Base-by-base conservation (phyloP, 2,888 invertebrate species). In the Pogonocherus hispidulus region DNA sequence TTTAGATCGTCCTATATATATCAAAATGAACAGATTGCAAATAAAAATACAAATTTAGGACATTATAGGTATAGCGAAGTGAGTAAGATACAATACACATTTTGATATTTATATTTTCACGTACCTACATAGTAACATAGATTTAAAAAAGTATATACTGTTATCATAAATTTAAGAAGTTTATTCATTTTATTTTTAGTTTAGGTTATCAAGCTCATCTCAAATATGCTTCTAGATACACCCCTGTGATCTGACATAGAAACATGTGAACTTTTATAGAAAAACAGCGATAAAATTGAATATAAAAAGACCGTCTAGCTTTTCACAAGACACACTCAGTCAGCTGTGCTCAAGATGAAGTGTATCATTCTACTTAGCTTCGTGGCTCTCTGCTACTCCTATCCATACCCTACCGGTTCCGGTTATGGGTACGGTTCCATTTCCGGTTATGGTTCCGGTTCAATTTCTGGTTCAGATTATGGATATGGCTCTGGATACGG, bases 271-370 rank as follows among this genome's bases (percentile, higher is more conserved):
- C n/a, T 49, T 35, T 49, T 18, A 60, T 51, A 5, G 19, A 49
- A 6, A 66, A 59, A 66, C 37, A 60, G 16, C n/a, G 71, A 72
- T 69, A 67, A 72, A 63, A 54, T 54, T 11, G 11, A 16, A 41
- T 72, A 72, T 72, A 72, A 72, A 72, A 70, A 35, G 27, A 37
- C 37, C 49, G 16, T 27, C 46, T 47, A 14, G 8, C 18, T 14
- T 19, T 8, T 22, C 32, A 52, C 14, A 64, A 49, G 37, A 16
- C 67, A 72, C 65, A 70, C 60, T 66, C 57, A 55, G 35, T 32
- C 55, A 32, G 57, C 65, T 54, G 52, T 62, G 63, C 62, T 66
- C 51, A 74, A 74, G 46, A 78, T 78, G 77, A 75, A 75, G 71
- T 74, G 52, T 19, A 35, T 71, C 35, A 27, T 76, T 11, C 32